Conservation (phyloP, 2,113 vertebrate species). For the Conger conger region DNA sequence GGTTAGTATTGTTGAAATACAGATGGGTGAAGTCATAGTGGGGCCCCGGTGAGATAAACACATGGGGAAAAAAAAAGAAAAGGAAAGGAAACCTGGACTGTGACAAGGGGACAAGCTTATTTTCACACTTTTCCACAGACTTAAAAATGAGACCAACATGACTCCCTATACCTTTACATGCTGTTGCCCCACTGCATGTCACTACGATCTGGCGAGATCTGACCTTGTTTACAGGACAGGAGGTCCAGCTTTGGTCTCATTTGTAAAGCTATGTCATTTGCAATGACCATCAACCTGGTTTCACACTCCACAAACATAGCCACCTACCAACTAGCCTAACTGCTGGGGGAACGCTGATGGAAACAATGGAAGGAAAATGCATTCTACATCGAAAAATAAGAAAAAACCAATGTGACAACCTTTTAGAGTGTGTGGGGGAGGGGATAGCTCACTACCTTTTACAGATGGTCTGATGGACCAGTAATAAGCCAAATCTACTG, state of each 20-base stretch:
- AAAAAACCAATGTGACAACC: not conserved
- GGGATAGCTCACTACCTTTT: not conserved
- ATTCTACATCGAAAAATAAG: not conserved
- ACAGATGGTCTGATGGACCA: not conserved
- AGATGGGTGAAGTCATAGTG: conserved; percentile 10
- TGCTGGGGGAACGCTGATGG: not conserved
- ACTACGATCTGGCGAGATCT: not conserved
- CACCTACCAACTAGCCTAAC: not conserved
- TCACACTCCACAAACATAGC: not conserved
- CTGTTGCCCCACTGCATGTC: not conserved
- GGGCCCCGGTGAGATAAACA: conserved; percentile 16
- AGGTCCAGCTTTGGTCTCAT: not conserved
- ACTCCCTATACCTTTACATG: not conserved
- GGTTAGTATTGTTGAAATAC: not conserved
- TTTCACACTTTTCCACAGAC: conserved; percentile 5
- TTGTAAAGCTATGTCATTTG: not conserved
- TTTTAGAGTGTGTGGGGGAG: not conserved
- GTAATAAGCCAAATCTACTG: not conserved
- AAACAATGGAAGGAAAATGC: not conserved
- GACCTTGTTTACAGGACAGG: conserved; percentile 17
- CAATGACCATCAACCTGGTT: not conserved
- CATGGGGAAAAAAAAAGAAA: not conserved
- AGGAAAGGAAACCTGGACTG: not conserved
- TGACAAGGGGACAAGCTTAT: conserved; percentile 1
- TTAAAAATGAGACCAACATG: not conserved